A percentile compares a stretch with the other conserved stretches of the same genome.
Conservation (phyloP, 1,140 invertebrate genomes). For the Tetramorium simillimum region DNA sequence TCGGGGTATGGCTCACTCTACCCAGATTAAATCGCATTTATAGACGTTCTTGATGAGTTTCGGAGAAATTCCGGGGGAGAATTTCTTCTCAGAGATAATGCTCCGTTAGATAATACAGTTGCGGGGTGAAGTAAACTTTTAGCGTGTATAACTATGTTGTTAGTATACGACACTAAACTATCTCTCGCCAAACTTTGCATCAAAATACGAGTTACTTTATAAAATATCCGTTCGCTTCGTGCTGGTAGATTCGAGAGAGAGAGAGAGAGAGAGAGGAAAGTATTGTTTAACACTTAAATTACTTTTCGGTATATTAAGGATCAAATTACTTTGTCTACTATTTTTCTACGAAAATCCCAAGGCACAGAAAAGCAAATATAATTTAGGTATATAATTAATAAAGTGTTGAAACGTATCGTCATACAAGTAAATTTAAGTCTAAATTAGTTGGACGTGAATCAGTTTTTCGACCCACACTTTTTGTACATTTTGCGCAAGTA, state of each 20-base stretch:
- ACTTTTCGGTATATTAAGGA: conserved; percentile 14
- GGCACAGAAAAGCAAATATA: too few relatives aligned
- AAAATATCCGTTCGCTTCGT: not conserved
- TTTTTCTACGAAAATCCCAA: not conserved
- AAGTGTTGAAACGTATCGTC: not conserved
- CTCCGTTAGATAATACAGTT: conserved; percentile 45
- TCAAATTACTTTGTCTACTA: not conserved
- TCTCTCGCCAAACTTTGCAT: conserved; percentile 31
- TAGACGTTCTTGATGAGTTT: conserved; percentile 52
- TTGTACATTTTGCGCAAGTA: not conserved
- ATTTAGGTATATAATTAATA: not conserved
- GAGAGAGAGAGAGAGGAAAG: not conserved
- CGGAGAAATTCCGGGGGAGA: conserved; percentile 17
- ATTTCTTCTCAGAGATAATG: conserved; percentile 53
- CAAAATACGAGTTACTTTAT: conserved; percentile 37
- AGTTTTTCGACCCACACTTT: not conserved
- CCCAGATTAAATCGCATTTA: conserved; percentile 55
- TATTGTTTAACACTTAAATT: conserved; percentile 26
- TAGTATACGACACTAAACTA: conserved; percentile 46
- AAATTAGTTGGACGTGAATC: conserved; percentile 25
- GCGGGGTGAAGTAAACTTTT: conserved; percentile 40
- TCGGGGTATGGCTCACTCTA: conserved; percentile 21
- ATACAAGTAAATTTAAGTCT: not conserved
- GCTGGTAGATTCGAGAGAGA: not conserved
- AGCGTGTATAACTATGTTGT: conserved; percentile 42